phyloP scores from a whole-genome alignment of 2,113 vertebrate species.

The Haemorhous mexicanus region DNA sequence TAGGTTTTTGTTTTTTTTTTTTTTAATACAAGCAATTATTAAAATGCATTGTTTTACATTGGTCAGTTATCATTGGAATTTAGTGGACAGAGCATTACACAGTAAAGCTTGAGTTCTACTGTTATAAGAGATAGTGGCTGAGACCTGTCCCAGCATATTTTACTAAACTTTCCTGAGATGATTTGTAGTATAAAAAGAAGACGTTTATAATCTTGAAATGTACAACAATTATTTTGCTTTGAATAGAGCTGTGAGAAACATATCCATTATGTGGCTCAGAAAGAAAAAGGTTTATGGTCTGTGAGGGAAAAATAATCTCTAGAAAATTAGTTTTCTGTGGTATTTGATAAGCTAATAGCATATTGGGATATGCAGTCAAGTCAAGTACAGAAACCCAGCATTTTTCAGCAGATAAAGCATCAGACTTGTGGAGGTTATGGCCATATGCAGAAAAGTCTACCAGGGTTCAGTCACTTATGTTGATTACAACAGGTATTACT shows the following conservation, averaged over 20 bases:
- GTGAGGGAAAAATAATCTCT: neutral
- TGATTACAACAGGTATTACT: neutral
- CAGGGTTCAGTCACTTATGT: neutral
- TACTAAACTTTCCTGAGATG: neutral
- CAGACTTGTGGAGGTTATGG: neutral
- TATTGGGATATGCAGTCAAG: neutral
- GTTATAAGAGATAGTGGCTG: neutral
- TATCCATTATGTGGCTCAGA: neutral
- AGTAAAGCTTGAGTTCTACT: neutral
- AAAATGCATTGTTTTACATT: neutral
- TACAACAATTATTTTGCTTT: neutral
- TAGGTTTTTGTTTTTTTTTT: rapidly evolving
- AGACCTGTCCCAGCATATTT: neutral
- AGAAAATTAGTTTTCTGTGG: neutral
- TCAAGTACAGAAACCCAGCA: neutral
- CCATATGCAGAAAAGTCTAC: neutral
- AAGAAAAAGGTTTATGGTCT: neutral
- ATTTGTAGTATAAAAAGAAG: neutral
- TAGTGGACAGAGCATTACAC: neutral
- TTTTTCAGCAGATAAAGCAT: neutral
- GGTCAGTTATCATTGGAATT: neutral
- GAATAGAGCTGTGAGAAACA: neutral
- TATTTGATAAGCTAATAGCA: neutral
- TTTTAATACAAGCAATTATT: neutral
- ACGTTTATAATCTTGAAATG: neutral